Conservation (phyloP, 2,888 invertebrate species). For the Tipula lateralis region DNA sequence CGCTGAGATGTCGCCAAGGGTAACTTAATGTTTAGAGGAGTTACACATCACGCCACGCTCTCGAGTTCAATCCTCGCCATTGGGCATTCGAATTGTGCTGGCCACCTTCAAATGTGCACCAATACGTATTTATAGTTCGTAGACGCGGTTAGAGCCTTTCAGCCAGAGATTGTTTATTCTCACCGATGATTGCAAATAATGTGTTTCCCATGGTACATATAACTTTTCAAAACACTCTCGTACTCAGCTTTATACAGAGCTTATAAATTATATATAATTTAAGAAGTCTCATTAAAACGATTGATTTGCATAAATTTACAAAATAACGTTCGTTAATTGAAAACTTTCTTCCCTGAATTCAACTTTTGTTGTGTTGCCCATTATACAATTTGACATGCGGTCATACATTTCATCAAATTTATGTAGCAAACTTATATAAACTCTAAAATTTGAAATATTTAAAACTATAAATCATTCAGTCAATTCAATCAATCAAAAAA, state of each 20-base stretch:
- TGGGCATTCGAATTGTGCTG: too few species aligned
- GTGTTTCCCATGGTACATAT: too few species aligned
- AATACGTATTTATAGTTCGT: too few species aligned
- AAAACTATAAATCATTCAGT: slow-evolving; percentile 6
- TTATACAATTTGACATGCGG: background rate
- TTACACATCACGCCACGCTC: too few species aligned
- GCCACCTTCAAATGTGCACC: too few species aligned
- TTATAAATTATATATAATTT: background rate
- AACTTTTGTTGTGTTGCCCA: background rate
- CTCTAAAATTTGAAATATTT: background rate
- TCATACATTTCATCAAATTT: background rate
- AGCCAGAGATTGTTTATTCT: too few species aligned
- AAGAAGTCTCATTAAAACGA: background rate
- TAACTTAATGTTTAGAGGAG: too few species aligned
- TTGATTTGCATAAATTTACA: background rate
- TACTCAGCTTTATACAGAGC: background rate
- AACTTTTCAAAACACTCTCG: background rate
- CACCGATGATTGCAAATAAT: too few species aligned
- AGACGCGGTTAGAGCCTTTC: too few species aligned
- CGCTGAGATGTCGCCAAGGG: too few species aligned
- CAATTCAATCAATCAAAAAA: slow-evolving; percentile 6
- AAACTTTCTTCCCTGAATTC: background rate
- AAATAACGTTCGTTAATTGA: background rate
- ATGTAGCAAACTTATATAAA: background rate
- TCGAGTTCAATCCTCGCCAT: too few species aligned